Evolutionary conservation across 2,888 invertebrate species (phyloP).

Genomic region (Drosophila recens): DNA sequence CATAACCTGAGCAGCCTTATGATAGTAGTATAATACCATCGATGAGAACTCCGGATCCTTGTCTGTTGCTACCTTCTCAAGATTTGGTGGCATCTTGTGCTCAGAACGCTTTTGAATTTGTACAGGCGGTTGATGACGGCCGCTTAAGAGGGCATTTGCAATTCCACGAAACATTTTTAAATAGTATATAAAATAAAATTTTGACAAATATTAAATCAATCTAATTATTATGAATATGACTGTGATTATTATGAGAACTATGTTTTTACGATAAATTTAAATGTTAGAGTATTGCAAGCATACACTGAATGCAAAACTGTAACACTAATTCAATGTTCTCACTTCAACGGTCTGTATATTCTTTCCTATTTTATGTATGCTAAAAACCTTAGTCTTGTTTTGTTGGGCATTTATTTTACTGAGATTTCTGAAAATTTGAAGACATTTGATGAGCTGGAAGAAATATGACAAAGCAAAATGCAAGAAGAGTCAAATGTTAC

Average conservation of each 20-base stretch:
- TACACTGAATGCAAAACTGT: no score
- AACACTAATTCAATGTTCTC: no score
- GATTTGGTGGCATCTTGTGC: conserved; percentile 81
- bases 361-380: no score
- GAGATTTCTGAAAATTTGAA: no score
- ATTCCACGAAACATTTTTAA: conserved; percentile 26
- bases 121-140: background rate
- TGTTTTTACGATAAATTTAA: no score
- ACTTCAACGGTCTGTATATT: no score
- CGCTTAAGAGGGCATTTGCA: conserved; percentile 11
- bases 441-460: no score
- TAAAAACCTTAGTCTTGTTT: no score
- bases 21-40: conserved; percentile 83
- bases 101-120: conserved; percentile 35
- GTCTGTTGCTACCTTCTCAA: conserved; percentile 64
- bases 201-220: background rate
- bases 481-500: no score
- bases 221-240: background rate
- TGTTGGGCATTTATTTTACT: no score
- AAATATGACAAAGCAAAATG: no score
- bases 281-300: no score
- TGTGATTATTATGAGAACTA: background rate
- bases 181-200: background rate
- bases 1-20: conserved; percentile 78
- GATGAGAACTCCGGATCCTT: conserved; percentile 76